Conservation (phyloP, 2,113 vertebrate species). For the Peromyscus polionotus region DNA sequence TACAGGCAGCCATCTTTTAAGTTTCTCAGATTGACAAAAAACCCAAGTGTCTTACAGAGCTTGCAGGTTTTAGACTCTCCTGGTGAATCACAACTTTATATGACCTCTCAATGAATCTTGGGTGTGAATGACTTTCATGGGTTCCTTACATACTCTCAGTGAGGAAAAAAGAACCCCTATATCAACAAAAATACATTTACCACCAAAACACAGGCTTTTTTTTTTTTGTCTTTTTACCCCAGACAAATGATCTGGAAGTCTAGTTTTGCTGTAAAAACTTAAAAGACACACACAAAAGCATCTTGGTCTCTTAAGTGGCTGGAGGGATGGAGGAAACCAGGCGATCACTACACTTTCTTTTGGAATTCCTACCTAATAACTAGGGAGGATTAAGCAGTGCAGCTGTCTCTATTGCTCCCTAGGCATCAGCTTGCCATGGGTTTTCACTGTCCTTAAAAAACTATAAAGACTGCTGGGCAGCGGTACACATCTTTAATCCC, state of each 20-base stretch:
- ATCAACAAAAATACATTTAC: slow-evolving; percentile 46
- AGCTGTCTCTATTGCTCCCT: slow-evolving; percentile 16
- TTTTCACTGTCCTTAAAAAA: slow-evolving; percentile 40
- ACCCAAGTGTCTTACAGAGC: background rate
- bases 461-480: background rate
- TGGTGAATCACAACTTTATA: slow-evolving; percentile 75
- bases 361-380: background rate
- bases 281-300: slow-evolving; percentile 46
- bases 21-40: slow-evolving; percentile 68
- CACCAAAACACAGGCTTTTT: background rate
- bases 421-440: background rate
- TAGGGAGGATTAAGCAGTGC: background rate
- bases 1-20: slow-evolving; percentile 42
- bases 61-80: slow-evolving; percentile 71
- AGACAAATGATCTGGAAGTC: slow-evolving; percentile 29
- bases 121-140: slow-evolving; percentile 55
- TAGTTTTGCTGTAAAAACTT: slow-evolving; percentile 44
- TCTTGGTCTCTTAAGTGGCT: slow-evolving; percentile 33
- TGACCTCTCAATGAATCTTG: slow-evolving; percentile 73
- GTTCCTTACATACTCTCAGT: slow-evolving; percentile 35
- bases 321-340: background rate
- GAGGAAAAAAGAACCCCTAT: background rate
- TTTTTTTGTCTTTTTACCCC: background rate
- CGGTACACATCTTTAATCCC: too few species aligned
- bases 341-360: background rate